Conservation (phyloP, 2,113 vertebrate genomes). For the Haemorhous mexicanus region DNA sequence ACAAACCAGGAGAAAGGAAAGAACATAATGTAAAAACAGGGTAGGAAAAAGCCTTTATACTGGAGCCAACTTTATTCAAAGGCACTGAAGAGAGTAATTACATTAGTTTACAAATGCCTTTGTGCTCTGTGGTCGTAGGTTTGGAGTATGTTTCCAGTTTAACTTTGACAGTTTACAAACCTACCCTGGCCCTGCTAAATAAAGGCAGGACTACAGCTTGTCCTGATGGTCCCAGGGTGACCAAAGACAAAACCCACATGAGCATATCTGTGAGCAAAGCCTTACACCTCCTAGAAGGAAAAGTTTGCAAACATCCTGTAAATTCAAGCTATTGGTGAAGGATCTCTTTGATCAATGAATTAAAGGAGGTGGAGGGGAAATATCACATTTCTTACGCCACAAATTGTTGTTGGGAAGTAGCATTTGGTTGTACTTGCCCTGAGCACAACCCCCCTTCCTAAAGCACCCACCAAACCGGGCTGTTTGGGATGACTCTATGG, state of each 20-base stretch:
- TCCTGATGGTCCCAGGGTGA: not conserved
- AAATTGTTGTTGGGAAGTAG: not conserved
- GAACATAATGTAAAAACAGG: constrained; percentile 35
- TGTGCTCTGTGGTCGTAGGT: constrained; percentile 23
- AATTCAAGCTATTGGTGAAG: not conserved
- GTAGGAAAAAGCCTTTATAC: constrained; percentile 59
- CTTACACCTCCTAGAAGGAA: not conserved
- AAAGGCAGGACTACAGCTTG: constrained; percentile 12
- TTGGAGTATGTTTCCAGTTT: constrained; percentile 31
- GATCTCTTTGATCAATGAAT: constrained; percentile 21
- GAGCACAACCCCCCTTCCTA: not conserved
- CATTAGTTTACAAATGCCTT: constrained; percentile 44
- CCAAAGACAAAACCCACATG: not conserved
- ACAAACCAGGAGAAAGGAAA: constrained; percentile 40
- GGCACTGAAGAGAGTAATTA: constrained; percentile 61
- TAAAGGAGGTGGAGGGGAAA: not conserved
- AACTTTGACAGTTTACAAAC: constrained; percentile 38
- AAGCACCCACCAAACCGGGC: constrained; percentile 23
- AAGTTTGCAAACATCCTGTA: not conserved
- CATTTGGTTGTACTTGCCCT: not conserved
- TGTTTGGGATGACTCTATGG: not conserved
- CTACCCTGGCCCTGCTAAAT: not conserved
- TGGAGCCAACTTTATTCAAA: constrained; percentile 55
- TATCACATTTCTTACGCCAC: not conserved
- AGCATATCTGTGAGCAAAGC: not conserved